Percentiles rank a stretch among this genome's conserved stretches.
phyloP scores from a whole-genome alignment of 1,140 invertebrate species.

The Chironomus striatipennis region DNA sequence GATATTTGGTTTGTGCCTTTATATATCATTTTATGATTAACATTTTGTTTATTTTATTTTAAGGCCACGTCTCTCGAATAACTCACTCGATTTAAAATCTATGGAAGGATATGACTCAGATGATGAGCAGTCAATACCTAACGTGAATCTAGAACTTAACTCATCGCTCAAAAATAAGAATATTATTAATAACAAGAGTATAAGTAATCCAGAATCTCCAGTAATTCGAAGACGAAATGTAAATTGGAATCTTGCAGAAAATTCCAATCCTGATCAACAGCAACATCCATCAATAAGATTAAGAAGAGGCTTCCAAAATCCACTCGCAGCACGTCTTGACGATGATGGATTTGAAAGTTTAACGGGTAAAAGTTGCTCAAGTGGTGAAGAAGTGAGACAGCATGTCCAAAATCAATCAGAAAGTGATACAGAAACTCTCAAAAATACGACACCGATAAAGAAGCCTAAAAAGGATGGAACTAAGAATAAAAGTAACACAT shows the following conservation, averaged over 20 bases:
- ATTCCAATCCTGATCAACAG: slow-evolving; percentile 24
- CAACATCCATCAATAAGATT: not conserved
- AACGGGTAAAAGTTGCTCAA: slow-evolving; percentile 65
- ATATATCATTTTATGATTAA: slow-evolving; percentile 30
- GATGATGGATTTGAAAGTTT: slow-evolving; percentile 81
- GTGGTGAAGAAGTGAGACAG: slow-evolving; percentile 49
- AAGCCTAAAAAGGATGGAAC: not conserved
- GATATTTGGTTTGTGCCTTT: too few relatives aligned
- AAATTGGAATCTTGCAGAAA: slow-evolving; percentile 38
- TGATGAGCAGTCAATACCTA: not conserved
- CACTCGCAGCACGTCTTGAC: slow-evolving; percentile 39
- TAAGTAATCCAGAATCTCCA: not conserved
- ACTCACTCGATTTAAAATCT: not conserved
- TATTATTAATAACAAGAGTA: not conserved
- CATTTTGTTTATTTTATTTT: slow-evolving; percentile 25
- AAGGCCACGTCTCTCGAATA: not conserved
- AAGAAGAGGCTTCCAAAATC: not conserved
- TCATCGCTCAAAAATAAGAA: not conserved
- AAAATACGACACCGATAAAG: not conserved
- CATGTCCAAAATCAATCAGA: slow-evolving; percentile 19
- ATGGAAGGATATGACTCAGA: not conserved
- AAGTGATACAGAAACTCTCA: slow-evolving; percentile 26
- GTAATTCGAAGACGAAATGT: slow-evolving; percentile 36
- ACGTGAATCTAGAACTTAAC: not conserved
- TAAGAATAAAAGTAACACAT: not conserved